Evolutionary conservation across 1,140 invertebrate genomes (phyloP), one percentile per base, ranked within the genome.

Genomic region (Samia ricini): DNA sequence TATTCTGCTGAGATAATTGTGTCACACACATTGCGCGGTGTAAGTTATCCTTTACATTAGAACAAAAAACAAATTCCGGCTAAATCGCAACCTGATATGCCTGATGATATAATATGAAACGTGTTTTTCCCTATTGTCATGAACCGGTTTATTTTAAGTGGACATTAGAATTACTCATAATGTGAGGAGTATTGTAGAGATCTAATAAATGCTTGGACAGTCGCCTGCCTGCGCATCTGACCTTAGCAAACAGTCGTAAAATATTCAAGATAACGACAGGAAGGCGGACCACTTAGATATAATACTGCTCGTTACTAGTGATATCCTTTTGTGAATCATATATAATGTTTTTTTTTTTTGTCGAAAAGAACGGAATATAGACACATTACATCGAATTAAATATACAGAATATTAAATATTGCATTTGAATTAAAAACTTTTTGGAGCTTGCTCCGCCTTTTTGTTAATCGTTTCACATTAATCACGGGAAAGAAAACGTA

Each of bases 231-330:
- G 18, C 50, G 18, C 52, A 55, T 42, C 20, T 55, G 52, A 55
- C 52, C 52, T 55, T 55, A 55, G 24, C 52, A n/a, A 55, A 22
- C 52, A 24, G 8, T 42, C 33, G 15, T 55, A 55, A 55, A 24
- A 24, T 55, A 22, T 22, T n/a, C 7, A 22, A 24, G 20, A 24
- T 55, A 55, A 55, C 24, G 20, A 55, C 52, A 19, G 52, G 52
- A 55, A 55, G 52, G 24, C 20, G 6, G 52, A 24, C 52, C 33
- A 42, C 33, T 42, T 42, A 26, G 4, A 42, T 10, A 42, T 42
- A 42, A 42, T 42, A 42, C 26, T 29, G 6, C 2, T 42, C 12
- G 8, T 42, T 36, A 12, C 7, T 42, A 1, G 4, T 42, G 33
- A 15, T 42, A 42, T 42, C 33, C 33, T 42, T 42, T 42, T 42